These are phyloP conservation scores for Muricea muricata DNA, from an alignment of 92 coral and sea anemone species.

Conservation along the genomic window DNA sequence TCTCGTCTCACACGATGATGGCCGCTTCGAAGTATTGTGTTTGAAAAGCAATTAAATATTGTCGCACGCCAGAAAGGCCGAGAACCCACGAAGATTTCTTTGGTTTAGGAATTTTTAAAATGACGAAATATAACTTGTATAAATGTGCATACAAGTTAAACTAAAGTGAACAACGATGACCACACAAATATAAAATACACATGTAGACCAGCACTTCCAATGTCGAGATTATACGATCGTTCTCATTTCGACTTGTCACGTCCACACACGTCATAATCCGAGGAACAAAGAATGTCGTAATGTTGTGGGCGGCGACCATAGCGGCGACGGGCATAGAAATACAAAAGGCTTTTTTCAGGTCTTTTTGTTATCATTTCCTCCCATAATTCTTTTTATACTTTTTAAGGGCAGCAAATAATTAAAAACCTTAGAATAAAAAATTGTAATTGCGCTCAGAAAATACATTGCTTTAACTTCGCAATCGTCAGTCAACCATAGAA, in stretches of 20 bases:
- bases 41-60: constrained; percentile 6
- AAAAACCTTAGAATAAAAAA: too few relatives aligned
- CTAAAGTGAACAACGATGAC: constrained; percentile 38
- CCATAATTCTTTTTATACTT: too few relatives aligned
- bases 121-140: background rate
- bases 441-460: too few relatives aligned
- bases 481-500: too few relatives aligned
- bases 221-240: background rate
- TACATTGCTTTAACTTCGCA: too few relatives aligned
- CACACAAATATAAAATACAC: background rate
- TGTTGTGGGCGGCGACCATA: background rate
- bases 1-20: background rate
- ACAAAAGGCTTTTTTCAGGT: too few relatives aligned
- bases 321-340: too few relatives aligned
- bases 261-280: background rate
- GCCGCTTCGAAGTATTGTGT: background rate
- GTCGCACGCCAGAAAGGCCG: background rate
- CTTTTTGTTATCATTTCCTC: too few relatives aligned
- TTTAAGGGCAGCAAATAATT: too few relatives aligned
- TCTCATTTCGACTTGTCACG: background rate
- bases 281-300: constrained; percentile 4
- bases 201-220: background rate
- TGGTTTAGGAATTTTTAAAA: background rate
- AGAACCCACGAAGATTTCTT: background rate
- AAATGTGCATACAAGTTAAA: background rate